Conservation (phyloP, 2,888 invertebrate species). For the Apamea epomidion region DNA sequence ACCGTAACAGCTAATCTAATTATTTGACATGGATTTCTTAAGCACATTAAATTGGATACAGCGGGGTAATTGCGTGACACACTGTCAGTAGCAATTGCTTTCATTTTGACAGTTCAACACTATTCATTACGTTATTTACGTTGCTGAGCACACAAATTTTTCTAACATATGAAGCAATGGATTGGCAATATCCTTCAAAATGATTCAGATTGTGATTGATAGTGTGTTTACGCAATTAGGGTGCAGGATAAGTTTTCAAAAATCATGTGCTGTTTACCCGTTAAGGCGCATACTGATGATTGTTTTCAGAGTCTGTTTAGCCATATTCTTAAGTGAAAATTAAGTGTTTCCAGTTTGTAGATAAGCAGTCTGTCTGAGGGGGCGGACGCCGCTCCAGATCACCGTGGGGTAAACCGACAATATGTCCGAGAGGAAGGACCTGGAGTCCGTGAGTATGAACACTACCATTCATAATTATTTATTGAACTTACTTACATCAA, state of each 20-base stretch:
- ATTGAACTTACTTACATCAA: background rate
- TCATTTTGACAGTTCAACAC: too few relatives aligned
- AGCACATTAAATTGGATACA: too few relatives aligned
- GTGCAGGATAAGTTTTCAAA: background rate
- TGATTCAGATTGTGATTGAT: background rate
- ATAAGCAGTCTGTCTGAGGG: slow-evolving; percentile 75
- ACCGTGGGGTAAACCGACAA: slow-evolving; percentile 66
- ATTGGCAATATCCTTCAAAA: background rate
- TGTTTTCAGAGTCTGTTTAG: background rate
- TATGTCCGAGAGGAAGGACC: slow-evolving; percentile 84
- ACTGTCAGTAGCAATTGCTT: too few relatives aligned
- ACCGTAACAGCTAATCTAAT: background rate
- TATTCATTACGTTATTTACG: background rate
- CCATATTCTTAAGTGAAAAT: background rate
- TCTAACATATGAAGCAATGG: background rate
- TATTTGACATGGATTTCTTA: background rate
- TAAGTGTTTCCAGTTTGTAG: slow-evolving; percentile 41
- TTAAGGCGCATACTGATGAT: background rate
- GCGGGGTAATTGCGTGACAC: background rate
- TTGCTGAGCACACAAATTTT: background rate
- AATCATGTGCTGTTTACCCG: background rate
- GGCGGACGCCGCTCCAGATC: slow-evolving; percentile 75
- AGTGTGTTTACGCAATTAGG: too few relatives aligned
- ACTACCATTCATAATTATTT: background rate
- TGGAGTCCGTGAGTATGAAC: slow-evolving; percentile 81